These are phyloP conservation scores for Melopsittacus undulatus DNA, from an alignment of 2,797 vertebrate species.

Conservation along the genomic window DNA sequence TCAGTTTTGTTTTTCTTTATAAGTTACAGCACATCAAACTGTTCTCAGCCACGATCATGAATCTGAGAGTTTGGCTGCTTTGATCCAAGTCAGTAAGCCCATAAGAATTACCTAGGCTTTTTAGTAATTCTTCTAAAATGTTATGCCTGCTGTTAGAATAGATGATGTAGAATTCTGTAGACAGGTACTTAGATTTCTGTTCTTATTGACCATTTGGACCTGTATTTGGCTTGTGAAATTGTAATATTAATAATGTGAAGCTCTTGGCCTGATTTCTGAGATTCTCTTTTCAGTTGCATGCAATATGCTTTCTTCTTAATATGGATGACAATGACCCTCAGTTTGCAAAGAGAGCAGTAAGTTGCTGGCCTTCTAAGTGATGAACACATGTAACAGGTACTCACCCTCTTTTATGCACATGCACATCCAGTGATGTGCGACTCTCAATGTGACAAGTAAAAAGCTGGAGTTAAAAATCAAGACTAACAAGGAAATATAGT, in stretches of 20 bases:
- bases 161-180: background rate
- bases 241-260: conserved; percentile 4
- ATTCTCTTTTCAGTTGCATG: background rate
- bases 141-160: background rate
- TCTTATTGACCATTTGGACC: conserved; percentile 29
- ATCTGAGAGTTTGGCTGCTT: background rate
- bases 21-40: background rate
- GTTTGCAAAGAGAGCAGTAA: background rate
- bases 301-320: conserved; percentile 32
- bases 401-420: background rate
- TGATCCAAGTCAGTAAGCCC: background rate
- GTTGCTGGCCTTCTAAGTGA: background rate
- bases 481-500: background rate
- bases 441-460: background rate
- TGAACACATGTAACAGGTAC: background rate
- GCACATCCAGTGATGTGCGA: too few species aligned
- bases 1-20: background rate
- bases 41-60: background rate
- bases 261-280: conserved; percentile 2
- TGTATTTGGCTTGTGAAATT: conserved; percentile 29
- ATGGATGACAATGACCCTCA: background rate
- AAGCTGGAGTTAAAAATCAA: background rate
- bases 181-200: background rate
- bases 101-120: background rate
- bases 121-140: background rate